A percentile compares a stretch with the other conserved stretches of the same genome.
phyloP scores from a whole-genome alignment of 2,888 invertebrate species.

The Adineta ricciae region DNA sequence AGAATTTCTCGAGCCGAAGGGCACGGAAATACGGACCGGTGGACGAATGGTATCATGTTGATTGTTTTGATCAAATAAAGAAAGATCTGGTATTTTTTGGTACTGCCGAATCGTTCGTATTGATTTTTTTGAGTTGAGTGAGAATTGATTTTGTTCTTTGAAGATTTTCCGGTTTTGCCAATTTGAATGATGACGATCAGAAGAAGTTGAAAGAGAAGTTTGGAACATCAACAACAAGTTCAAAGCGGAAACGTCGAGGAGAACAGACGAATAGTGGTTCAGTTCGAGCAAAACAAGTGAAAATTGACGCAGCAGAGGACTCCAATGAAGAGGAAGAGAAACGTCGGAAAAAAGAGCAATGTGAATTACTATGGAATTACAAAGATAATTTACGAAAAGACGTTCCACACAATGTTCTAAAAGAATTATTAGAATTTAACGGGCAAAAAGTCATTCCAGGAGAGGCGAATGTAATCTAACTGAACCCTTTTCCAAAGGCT shows the following conservation, averaged over 20 bases:
- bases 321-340: not conserved
- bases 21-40: constrained; percentile 62
- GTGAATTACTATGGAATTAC: constrained; percentile 60
- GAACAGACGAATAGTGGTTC: constrained; percentile 37
- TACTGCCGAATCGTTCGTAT: constrained; percentile 56
- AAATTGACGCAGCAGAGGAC: constrained; percentile 19
- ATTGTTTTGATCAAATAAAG: constrained; percentile 71
- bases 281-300: not conserved
- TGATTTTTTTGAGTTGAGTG: not conserved
- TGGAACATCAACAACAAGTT: not conserved
- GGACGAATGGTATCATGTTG: constrained; percentile 78
- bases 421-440: constrained; percentile 62
- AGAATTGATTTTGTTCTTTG: not conserved
- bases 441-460: constrained; percentile 62
- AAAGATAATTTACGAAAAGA: constrained; percentile 58
- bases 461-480: constrained; percentile 38
- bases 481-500: not conserved
- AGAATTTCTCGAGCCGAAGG: constrained; percentile 68
- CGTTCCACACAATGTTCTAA: constrained; percentile 59
- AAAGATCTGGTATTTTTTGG: constrained; percentile 65
- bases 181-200: not conserved
- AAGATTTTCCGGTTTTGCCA: not conserved
- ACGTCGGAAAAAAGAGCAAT: constrained; percentile 56
- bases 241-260: not conserved
- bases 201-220: not conserved